phyloP scores from a whole-genome alignment of 53 echinoderm and acorn worm genomes.

The Paracentrotus lividus region DNA sequence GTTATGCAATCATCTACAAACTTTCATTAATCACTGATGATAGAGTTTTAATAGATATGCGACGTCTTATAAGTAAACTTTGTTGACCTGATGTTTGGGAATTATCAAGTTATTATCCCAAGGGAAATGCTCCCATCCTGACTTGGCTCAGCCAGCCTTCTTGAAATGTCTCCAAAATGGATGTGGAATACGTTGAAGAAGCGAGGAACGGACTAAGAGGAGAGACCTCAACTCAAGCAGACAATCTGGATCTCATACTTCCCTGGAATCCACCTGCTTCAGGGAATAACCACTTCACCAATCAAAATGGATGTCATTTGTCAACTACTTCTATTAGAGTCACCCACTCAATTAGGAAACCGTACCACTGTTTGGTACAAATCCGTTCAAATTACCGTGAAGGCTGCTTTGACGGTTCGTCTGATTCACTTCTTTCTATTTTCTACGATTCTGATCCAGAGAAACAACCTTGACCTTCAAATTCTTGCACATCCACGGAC shows the following conservation, averaged over 20 bases:
- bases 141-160: background rate
- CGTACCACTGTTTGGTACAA: slow-evolving; percentile 24
- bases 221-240: background rate
- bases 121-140: background rate
- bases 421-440: slow-evolving; percentile 19
- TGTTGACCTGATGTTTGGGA: background rate
- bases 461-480: background rate
- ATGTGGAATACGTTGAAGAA: background rate
- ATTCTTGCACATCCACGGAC: slow-evolving; percentile 7
- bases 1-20: background rate
- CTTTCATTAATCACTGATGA: background rate
- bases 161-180: background rate
- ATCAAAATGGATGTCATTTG: slow-evolving; percentile 27
- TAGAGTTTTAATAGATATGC: background rate
- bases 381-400: background rate
- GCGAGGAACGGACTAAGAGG: background rate
- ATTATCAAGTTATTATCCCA: background rate
- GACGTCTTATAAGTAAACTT: background rate
- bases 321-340: slow-evolving; percentile 19
- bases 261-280: background rate
- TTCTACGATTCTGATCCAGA: background rate
- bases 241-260: background rate
- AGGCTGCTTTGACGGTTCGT: background rate
- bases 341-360: slow-evolving; percentile 39
- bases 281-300: background rate